Evolutionary conservation across 2,113 vertebrate species (phyloP), one percentile per base, ranked within the genome.

Genomic region (Rattus rattus): DNA sequence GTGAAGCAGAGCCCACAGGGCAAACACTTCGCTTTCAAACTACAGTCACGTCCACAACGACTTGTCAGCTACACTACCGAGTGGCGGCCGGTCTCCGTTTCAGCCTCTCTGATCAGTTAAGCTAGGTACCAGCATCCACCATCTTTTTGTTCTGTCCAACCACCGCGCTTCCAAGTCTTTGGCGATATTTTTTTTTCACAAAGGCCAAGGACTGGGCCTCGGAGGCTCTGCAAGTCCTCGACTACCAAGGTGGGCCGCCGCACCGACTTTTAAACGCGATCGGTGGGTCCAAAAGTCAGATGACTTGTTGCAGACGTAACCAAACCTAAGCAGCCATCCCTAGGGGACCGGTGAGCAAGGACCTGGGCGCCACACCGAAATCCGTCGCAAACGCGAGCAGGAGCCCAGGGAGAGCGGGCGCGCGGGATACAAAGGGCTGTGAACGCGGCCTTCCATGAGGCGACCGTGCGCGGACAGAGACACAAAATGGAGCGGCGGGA

Each of bases 381-480:
- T 33, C 95, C 5, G 96, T 14, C 72, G 95, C 94, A 36, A 49
- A 76, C 7, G 92, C 63, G 49, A 77, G 59, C 90, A 33, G 70
- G 69, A 63, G 75, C 94, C 85, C 95, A 28, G 92, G 65, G 70
- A 80, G 72, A 75, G 87, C 1, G 16, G 93, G 97, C 97, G 97
- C 97, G 97, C 97, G 97, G 94, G 90, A 97, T 95, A 98, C 97
- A 98, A 98, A 98, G 97, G 97, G 94, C 96, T 72, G 76, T 90
- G 97, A 96, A 92, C 11, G 84, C 97, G 97, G 97, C 97, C 97
- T 98, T 97, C 97, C 95, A 97, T 59, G 96, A 92, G 81, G 90
- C 90, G 94, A 63, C 88, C 84, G 94, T 94, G 93, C 94, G 94
- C 88, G 81, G 96, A 20, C 94, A 17, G 59, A 49, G 70, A 93